Evolutionary conservation across 2,797 vertebrate species (phyloP).

Genomic region (Cossypha polioptera): DNA sequence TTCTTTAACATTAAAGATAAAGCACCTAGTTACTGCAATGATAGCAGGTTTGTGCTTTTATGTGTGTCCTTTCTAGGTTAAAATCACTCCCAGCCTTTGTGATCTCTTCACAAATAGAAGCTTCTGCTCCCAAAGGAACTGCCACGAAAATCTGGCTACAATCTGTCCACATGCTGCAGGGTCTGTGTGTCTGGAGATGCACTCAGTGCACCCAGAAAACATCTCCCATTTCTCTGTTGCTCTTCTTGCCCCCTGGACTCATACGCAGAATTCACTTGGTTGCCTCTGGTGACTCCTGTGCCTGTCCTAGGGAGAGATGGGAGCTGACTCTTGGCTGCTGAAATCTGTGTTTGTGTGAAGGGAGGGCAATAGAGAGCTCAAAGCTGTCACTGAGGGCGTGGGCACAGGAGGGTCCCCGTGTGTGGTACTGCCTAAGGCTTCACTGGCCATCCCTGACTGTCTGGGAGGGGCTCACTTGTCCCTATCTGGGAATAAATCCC

Average conservation of each 20-base stretch:
- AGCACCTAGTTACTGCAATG: not conserved
- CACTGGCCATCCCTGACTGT: not conserved
- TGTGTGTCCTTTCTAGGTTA: not conserved
- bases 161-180: not conserved
- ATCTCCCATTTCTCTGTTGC: not conserved
- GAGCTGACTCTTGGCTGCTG: not conserved
- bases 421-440: not conserved
- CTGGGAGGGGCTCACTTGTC: not conserved
- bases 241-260: not conserved
- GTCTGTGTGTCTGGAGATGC: not conserved
- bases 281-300: not conserved
- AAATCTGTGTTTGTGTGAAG: not conserved
- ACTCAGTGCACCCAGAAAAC: not conserved
- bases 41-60: not conserved
- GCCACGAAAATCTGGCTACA: slow-evolving; percentile 16
- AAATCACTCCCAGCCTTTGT: slow-evolving; percentile 5
- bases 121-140: not conserved
- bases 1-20: not conserved
- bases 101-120: not conserved
- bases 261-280: not conserved
- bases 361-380: not conserved
- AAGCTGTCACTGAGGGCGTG: not conserved
- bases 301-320: not conserved
- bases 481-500: not conserved
- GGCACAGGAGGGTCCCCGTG: not conserved